Base-by-base conservation (phyloP, 2,113 vertebrate genomes). In the Cardinalis cardinalis region DNA sequence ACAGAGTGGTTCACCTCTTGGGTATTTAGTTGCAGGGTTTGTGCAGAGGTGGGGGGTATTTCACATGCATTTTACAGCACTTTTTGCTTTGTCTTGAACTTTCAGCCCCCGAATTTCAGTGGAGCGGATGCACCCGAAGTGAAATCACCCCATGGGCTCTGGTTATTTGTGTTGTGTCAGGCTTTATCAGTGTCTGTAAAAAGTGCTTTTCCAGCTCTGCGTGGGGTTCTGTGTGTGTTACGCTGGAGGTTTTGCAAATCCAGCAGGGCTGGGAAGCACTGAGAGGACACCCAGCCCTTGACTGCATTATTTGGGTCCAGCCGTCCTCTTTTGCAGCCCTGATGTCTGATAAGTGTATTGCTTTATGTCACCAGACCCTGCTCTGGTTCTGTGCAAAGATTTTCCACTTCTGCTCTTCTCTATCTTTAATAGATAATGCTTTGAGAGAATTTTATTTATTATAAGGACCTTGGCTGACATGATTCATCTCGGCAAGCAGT, bases 391-490 rank as follows among this genome's bases (percentile, higher is more conserved):
- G 26, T 34, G 51, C 60, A 49, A 52, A 74, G 60, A 29, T 49
- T 60, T 83, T 60, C 56, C 34, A 20, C 32, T 81, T 29, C 52
- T 68, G 29, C 40, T 77, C 9, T 82, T 31, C 23, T 83, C 53
- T 89, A 3, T 52, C 60, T 91, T 56, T 46, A 75, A 53, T 3
- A 84, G 70, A 69, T 65, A 87, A 75, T 76, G 49, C 19, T 85
- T 86, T 58, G 86, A 81, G 82, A 74, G 32, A 7, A 9, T 84
- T 95, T 84, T 23, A 26, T 86, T 70, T 87, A 23, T 73, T 75
- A 56, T 61, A 41, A 87, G 64, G 65, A 58, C 53, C 80, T 84
- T 56, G 59, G 44, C 77, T 82, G 74, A 63, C 34, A 29, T 26
- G 76, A 69, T 69, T 93, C 34, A 53, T 77, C 48, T 78, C 12